Conservation (phyloP, 2,888 invertebrate species). For the Helleia helle region DNA sequence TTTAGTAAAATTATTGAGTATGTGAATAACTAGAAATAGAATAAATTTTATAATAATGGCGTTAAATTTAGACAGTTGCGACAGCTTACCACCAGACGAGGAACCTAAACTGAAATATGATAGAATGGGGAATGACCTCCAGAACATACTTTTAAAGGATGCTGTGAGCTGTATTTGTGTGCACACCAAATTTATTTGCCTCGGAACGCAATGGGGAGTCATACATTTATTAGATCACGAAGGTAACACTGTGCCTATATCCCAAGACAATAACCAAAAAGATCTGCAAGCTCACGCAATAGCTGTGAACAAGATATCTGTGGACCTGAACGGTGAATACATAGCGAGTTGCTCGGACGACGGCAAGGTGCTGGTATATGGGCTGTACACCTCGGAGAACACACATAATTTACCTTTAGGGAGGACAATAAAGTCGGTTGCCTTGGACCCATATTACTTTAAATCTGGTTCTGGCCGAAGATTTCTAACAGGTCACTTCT, state of each 20-base stretch:
- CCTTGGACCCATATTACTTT: slow-evolving; percentile 87
- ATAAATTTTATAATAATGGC: slow-evolving; percentile 49
- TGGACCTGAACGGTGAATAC: slow-evolving; percentile 94
- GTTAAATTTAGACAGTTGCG: slow-evolving; percentile 56
- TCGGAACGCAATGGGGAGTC: slow-evolving; percentile 94
- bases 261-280: slow-evolving; percentile 75
- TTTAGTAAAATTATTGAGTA: background rate
- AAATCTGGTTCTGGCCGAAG: slow-evolving; percentile 84
- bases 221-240: slow-evolving; percentile 94
- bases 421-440: slow-evolving; percentile 87
- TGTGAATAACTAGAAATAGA: too few relatives aligned
- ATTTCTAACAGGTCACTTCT: slow-evolving; percentile 79
- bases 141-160: slow-evolving; percentile 86
- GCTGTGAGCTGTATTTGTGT: slow-evolving; percentile 93
- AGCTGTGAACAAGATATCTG: slow-evolving; percentile 95
- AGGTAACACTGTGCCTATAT: slow-evolving; percentile 81
- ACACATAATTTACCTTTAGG: slow-evolving; percentile 86
- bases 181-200: slow-evolving; percentile 94
- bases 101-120: slow-evolving; percentile 95
- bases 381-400: slow-evolving; percentile 88
- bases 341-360: slow-evolving; percentile 95
- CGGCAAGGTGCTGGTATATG: slow-evolving; percentile 89
- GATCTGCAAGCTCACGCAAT: slow-evolving; percentile 87
- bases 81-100: slow-evolving; percentile 58
- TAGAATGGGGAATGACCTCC: slow-evolving; percentile 89